Percentiles rank a stretch among this genome's conserved stretches.
These are phyloP conservation scores for Psilopsiagon aymara DNA, from an alignment of 2,113 vertebrate species.

Conservation along the genomic window DNA sequence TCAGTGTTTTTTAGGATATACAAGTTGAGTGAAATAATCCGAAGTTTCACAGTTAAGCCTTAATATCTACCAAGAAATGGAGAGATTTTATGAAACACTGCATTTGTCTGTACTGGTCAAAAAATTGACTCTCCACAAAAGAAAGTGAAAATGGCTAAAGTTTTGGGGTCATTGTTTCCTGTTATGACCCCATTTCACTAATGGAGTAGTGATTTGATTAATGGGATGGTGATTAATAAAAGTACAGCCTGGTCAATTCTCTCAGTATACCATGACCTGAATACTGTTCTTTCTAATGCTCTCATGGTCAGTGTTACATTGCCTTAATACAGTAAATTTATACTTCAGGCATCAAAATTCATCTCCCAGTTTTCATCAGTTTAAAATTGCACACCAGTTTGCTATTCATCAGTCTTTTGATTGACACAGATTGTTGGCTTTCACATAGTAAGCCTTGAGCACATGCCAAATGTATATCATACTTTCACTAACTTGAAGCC, in stretches of 20 bases:
- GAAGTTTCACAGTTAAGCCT: not conserved
- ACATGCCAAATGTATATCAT: not conserved
- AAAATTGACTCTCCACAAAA: not conserved
- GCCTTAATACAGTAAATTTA: not conserved
- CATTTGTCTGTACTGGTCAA: not conserved
- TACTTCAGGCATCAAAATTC: not conserved
- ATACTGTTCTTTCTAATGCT: not conserved
- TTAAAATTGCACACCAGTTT: conserved; percentile 2
- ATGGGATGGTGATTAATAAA: not conserved
- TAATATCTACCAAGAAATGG: not conserved
- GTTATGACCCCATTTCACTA: not conserved
- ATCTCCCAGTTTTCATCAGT: not conserved
- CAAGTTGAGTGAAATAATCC: not conserved
- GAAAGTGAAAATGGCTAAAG: not conserved
- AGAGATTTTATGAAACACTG: not conserved
- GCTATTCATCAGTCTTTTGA: conserved; percentile 1
- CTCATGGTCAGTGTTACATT: not conserved
- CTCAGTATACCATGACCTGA: not conserved
- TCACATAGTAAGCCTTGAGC: not conserved
- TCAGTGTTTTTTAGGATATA: not conserved
- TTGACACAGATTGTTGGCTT: conserved; percentile 32
- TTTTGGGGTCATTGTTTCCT: not conserved
- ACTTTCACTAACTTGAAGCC: not conserved
- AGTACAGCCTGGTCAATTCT: not conserved
- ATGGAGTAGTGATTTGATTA: not conserved